phyloP scores from a whole-genome alignment of 2,888 invertebrate species.

The Dynastes hyllus region DNA sequence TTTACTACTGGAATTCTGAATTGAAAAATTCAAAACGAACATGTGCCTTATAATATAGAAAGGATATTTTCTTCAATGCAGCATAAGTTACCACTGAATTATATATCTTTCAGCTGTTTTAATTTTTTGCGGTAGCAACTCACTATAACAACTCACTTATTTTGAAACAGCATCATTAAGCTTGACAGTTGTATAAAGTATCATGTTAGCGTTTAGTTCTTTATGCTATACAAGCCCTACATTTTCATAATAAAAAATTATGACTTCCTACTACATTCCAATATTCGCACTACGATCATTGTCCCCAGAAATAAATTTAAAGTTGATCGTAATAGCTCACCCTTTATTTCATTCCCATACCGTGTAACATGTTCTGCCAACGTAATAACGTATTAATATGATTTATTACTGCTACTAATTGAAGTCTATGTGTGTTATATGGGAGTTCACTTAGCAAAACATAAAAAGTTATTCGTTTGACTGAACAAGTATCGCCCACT shows the following conservation, averaged over 20 bases:
- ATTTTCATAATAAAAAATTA: constrained; percentile 15
- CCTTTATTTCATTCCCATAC: background rate
- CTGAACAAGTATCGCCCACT: background rate
- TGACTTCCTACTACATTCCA: constrained; percentile 13
- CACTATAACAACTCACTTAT: no score
- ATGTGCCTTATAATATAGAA: no score
- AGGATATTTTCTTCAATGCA: no score
- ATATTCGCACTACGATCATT: background rate
- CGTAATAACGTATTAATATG: constrained; percentile 14
- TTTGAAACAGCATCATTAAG: no score
- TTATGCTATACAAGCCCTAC: background rate
- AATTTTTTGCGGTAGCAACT: no score
- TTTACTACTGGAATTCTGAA: no score
- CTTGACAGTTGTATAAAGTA: no score
- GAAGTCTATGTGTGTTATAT: constrained; percentile 2
- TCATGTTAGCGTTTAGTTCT: no score
- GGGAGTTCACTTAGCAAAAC: background rate
- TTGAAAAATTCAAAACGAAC: no score
- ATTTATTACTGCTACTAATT: constrained; percentile 18
- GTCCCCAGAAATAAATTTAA: background rate
- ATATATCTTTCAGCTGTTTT: no score
- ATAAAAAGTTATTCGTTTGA: constrained; percentile 19
- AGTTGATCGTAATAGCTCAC: background rate
- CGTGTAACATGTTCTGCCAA: background rate
- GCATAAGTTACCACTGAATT: no score